phyloP scores from a whole-genome alignment of 2,113 vertebrate species.

The Empidonax alnorum region DNA sequence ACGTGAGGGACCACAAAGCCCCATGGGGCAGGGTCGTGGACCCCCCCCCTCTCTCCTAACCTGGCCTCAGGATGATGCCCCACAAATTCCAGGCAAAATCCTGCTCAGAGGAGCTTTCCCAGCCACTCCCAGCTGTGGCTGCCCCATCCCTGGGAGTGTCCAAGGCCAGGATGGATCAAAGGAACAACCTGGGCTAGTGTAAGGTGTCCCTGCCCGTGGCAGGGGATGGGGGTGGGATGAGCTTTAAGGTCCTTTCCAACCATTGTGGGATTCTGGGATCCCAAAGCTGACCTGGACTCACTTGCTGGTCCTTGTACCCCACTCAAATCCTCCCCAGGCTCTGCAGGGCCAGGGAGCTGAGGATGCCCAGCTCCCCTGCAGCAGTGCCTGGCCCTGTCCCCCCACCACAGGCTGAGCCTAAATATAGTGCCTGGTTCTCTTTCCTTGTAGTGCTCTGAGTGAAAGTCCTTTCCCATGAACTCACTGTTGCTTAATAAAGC shows the following conservation, averaged over 20 bases:
- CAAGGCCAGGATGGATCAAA: neutral
- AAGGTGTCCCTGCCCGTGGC: neutral
- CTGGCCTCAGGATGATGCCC: accelerated
- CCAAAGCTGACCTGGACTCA: accelerated
- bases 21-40: accelerated
- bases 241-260: neutral
- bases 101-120: neutral
- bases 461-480: conserved; percentile 61
- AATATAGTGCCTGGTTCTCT: conserved; percentile 12
- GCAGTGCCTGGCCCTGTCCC: neutral
- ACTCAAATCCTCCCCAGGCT: neutral
- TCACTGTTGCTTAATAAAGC: conserved; percentile 66
- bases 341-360: neutral
- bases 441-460: conserved; percentile 28
- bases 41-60: accelerated
- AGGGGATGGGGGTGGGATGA: neutral
- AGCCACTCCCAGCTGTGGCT: neutral
- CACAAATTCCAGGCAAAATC: neutral
- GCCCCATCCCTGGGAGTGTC: neutral
- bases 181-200: neutral
- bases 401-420: neutral
- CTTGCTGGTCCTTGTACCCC: neutral
- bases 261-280: neutral
- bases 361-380: neutral
- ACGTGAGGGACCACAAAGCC: neutral